Evolutionary conservation across 1,140 invertebrate genomes (phyloP).

Genomic region (Caenorhabditis remanei): DNA sequence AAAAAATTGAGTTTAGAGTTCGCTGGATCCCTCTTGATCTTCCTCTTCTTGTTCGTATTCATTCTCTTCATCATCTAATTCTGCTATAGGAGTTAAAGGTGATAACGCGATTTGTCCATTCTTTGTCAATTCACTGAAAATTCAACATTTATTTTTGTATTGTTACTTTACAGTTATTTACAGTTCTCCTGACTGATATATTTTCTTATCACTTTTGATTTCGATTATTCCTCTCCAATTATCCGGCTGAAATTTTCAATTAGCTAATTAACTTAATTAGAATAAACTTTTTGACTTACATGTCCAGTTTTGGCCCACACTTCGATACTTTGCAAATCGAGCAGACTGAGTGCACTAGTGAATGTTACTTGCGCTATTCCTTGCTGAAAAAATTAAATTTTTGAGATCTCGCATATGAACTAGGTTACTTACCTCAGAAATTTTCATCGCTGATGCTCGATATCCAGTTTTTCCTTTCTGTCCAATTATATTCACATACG

Average conservation of each 20-base stretch:
- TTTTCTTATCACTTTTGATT: neutral
- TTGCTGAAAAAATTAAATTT: too few species aligned
- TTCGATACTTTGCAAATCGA: neutral
- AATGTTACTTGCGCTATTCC: neutral
- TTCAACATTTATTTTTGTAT: neutral
- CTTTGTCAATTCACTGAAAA: constrained; percentile 24
- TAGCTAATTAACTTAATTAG: neutral
- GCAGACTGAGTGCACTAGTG: neutral
- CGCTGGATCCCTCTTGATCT: neutral
- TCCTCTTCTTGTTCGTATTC: neutral
- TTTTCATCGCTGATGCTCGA: neutral
- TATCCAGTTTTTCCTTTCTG: constrained; percentile 8
- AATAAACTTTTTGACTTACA: neutral
- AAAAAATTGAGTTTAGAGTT: neutral
- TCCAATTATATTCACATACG: constrained; percentile 33
- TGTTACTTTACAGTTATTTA: too few species aligned
- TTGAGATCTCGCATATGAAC: neutral
- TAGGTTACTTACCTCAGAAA: too few species aligned
- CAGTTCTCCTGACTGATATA: neutral
- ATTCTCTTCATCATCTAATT: neutral
- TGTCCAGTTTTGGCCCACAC: constrained; percentile 42
- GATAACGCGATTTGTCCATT: constrained; percentile 37
- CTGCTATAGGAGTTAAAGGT: neutral
- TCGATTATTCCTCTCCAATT: constrained; percentile 19
- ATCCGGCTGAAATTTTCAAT: neutral